phyloP scores from a whole-genome alignment of 2,113 vertebrate genomes.

The Chloropsis hardwickii region DNA sequence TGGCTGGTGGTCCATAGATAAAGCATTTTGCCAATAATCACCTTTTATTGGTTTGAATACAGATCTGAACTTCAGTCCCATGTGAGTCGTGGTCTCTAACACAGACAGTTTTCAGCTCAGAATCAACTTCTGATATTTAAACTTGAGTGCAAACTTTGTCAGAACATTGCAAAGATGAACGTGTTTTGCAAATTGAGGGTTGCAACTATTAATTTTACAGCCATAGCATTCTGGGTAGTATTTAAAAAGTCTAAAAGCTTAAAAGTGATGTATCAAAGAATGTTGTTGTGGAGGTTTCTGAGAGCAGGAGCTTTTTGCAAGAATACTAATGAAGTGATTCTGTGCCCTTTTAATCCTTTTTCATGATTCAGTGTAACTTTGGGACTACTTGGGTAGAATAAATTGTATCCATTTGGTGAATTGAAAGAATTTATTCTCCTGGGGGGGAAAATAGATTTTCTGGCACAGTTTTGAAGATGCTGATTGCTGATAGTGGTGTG shows the following conservation, averaged over 20 bases:
- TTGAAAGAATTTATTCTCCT: not conserved
- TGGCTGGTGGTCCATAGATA: not conserved
- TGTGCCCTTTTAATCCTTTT: not conserved
- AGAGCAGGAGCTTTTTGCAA: not conserved
- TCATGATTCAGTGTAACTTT: not conserved
- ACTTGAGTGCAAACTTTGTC: not conserved
- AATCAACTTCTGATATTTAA: not conserved
- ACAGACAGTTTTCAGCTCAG: not conserved
- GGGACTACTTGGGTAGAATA: not conserved
- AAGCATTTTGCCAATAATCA: not conserved
- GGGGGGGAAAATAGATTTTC: not conserved
- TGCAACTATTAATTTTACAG: not conserved
- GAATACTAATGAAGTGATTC: not conserved
- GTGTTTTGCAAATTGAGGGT: not conserved
- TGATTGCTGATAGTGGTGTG: not conserved
- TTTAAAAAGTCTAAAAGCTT: not conserved
- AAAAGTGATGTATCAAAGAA: not conserved
- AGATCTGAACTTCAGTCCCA: not conserved
- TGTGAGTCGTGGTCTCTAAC: fast-evolving
- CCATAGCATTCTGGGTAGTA: not conserved
- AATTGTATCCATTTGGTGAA: not conserved
- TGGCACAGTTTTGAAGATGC: not conserved
- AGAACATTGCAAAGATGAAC: not conserved
- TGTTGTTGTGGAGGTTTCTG: not conserved
- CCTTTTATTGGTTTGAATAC: not conserved